A percentile compares a stretch with the other conserved stretches of the same genome.
phyloP scores from a whole-genome alignment of 92 coral and sea anemone species.

The Actinostola sp. region DNA sequence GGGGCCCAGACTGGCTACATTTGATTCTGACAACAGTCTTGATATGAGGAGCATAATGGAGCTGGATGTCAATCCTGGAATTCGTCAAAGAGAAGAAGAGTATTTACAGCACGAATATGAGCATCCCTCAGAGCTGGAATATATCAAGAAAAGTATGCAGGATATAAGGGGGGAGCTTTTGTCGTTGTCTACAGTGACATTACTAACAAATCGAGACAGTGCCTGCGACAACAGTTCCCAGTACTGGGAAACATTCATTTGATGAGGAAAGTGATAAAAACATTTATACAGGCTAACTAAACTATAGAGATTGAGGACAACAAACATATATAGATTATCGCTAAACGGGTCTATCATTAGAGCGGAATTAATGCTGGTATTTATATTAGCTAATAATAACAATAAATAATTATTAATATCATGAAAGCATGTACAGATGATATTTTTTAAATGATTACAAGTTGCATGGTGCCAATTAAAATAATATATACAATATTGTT shows the following conservation, averaged over 20 bases:
- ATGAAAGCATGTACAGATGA: too few species aligned
- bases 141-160: slow-evolving; percentile 5
- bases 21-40: slow-evolving; percentile 32
- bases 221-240: slow-evolving; percentile 17
- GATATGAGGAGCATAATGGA: neutral
- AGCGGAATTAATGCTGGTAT: too few species aligned
- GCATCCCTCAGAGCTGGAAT: neutral
- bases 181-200: slow-evolving; percentile 25
- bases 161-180: slow-evolving; percentile 10
- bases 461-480: too few species aligned
- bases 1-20: slow-evolving; percentile 21
- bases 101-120: too few species aligned
- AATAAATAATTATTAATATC: too few species aligned
- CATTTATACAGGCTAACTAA: too few species aligned
- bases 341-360: too few species aligned
- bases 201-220: slow-evolving; percentile 9
- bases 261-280: neutral
- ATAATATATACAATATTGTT: too few species aligned
- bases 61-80: neutral
- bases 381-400: too few species aligned
- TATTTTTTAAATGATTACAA: too few species aligned
- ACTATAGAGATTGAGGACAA: too few species aligned
- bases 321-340: too few species aligned
- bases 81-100: slow-evolving; percentile 1
- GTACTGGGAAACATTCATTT: slow-evolving; percentile 2